Evolutionary conservation across 1,140 invertebrate genomes (phyloP).

Genomic region (Nixonia krombeini): DNA sequence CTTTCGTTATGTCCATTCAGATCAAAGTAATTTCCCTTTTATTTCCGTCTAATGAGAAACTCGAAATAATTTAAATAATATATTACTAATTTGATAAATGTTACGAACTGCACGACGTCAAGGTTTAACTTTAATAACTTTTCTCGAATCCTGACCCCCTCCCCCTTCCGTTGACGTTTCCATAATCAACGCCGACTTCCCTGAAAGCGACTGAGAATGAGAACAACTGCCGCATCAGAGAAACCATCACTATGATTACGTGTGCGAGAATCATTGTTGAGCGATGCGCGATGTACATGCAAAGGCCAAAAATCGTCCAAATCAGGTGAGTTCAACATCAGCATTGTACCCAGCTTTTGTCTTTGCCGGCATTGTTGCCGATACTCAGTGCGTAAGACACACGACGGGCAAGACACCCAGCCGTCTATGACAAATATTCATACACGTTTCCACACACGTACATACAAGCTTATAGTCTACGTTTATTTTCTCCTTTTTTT

Average conservation of each 20-base stretch:
- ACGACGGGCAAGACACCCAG: conserved; percentile 31
- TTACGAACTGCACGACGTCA: too few species aligned
- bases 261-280: conserved; percentile 69
- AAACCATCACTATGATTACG: conserved; percentile 64
- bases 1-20: too few species aligned
- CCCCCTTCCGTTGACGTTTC: too few species aligned
- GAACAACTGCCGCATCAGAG: conserved; percentile 38
- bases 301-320: conserved; percentile 71
- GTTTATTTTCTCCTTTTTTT: conserved; percentile 33
- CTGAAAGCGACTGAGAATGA: conserved; percentile 19
- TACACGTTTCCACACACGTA: conserved; percentile 19
- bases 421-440: conserved; percentile 7
- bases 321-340: conserved; percentile 72
- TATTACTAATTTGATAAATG: too few species aligned
- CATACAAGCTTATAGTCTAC: conserved; percentile 30
- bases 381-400: conserved; percentile 44
- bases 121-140: too few species aligned
- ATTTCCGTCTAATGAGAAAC: too few species aligned
- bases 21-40: too few species aligned
- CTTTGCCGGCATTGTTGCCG: conserved; percentile 69
- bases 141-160: too few species aligned
- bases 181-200: too few species aligned
- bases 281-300: conserved; percentile 61
- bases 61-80: too few species aligned
- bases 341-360: conserved; percentile 70